Conservation (phyloP, 2,888 invertebrate genomes). For the Uloborus plumipes region DNA sequence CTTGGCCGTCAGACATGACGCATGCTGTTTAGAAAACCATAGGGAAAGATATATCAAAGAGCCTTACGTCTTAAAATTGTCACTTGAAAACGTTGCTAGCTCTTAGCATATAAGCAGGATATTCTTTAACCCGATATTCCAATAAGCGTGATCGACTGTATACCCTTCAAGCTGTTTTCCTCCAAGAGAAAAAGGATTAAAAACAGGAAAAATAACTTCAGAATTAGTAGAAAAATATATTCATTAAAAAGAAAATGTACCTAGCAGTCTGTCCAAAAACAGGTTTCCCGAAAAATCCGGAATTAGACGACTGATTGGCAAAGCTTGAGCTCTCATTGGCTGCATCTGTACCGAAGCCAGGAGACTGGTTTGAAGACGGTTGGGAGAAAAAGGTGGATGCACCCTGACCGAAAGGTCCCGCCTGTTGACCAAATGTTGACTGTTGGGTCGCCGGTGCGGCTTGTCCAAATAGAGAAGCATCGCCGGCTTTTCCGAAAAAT, state of each 20-base stretch:
- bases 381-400: not conserved
- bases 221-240: too few species aligned
- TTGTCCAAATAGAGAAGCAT: slow-evolving; percentile 26
- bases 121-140: too few species aligned
- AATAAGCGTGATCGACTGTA: too few species aligned
- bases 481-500: slow-evolving; percentile 5
- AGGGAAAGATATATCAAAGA: too few species aligned
- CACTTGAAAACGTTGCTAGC: too few species aligned
- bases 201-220: too few species aligned
- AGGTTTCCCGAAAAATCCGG: slow-evolving; percentile 41
- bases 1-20: too few species aligned
- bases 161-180: too few species aligned
- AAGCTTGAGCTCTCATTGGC: not conserved
- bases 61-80: too few species aligned
- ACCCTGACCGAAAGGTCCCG: not conserved
- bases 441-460: not conserved
- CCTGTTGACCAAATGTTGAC: not conserved
- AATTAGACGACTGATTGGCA: not conserved
- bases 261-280: slow-evolving; percentile 50
- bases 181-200: too few species aligned
- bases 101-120: too few species aligned
- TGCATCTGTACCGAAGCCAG: not conserved
- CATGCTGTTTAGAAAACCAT: too few species aligned
- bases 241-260: slow-evolving; percentile 16
- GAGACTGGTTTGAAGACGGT: not conserved